Conservation (phyloP, 2,888 invertebrate genomes). For the Dastarcus helophoroides region DNA sequence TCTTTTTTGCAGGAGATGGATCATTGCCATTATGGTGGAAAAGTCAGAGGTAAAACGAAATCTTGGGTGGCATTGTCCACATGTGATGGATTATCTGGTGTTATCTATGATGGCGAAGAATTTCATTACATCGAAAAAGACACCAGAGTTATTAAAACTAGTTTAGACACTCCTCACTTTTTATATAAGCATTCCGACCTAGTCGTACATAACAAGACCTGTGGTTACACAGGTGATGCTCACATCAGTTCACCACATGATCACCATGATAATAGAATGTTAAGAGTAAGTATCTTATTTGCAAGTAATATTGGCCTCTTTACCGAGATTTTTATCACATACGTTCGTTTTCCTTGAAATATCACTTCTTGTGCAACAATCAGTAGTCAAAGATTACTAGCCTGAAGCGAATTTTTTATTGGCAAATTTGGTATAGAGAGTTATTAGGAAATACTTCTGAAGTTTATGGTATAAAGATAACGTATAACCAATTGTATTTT, state of each 20-base stretch:
- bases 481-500: no score
- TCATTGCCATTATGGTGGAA: constrained; percentile 60
- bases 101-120: constrained; percentile 56
- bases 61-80: constrained; percentile 73
- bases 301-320: neutral
- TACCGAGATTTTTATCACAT: neutral
- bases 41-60: constrained; percentile 47
- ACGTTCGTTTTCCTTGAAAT: no score
- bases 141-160: neutral
- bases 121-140: constrained; percentile 17
- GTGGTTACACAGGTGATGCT: constrained; percentile 37
- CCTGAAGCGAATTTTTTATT: no score
- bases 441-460: no score
- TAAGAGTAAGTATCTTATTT: constrained; percentile 47
- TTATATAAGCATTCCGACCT: constrained; percentile 10
- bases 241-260: constrained; percentile 26
- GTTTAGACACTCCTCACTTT: constrained; percentile 7
- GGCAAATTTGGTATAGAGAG: no score
- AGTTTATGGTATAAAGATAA: no score
- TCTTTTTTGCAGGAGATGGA: constrained; percentile 46
- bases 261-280: constrained; percentile 43
- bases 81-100: constrained; percentile 58
- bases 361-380: no score
- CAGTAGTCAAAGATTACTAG: no score
- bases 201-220: constrained; percentile 36